Evolutionary conservation across 1,140 invertebrate genomes (phyloP), one percentile per base, ranked within the genome.

Genomic region (Drosophila equinoxialis): DNA sequence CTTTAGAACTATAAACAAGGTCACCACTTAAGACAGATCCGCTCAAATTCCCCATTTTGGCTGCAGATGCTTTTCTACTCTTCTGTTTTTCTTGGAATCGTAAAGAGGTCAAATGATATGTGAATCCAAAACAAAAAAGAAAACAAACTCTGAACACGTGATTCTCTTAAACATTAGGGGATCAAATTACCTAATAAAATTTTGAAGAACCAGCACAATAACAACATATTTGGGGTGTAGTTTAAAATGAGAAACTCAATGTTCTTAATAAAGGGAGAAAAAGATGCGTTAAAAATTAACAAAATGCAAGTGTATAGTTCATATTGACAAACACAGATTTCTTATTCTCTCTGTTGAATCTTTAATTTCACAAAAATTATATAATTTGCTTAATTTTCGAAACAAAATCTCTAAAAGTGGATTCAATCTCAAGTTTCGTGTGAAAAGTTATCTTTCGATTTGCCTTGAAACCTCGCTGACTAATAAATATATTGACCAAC

Each of bases 71-170:
- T 67, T 33, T 8, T 30, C 48, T 33, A 23, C 48, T 33, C 45
- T 72, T 39, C 11, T 10, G 10, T 51, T 51, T 51, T 70, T 70
- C 45, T 48, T 61, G 17, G 57, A 67, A 51, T 79, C 14, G 41
- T 68, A 87, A 74, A 74, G 83, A 79, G 83, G 83, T 86, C 83
- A 87, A 83, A 79, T 86, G 79, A 86, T 82, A 86, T 62, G 75
- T 72, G 71, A 83, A 81, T 78, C 74, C 67, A 30, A 30, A 30
- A 30, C 5, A 30, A 30, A 30, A 30, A 6, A 30, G 5, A 30
- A 30, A 30, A 26, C 26, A 26, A 58, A 76, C 67, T 81, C 62
- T 57, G 71, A 72, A 73, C 79, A 82, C 79, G 83, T 86, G 82
- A 86, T 87, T 79, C 69, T 59, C 72, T n/a, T 45, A 70, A 74